Evolutionary conservation across 2,888 invertebrate genomes (phyloP), one percentile per base, ranked within the genome.

Genomic region (Aphodius granarius): DNA sequence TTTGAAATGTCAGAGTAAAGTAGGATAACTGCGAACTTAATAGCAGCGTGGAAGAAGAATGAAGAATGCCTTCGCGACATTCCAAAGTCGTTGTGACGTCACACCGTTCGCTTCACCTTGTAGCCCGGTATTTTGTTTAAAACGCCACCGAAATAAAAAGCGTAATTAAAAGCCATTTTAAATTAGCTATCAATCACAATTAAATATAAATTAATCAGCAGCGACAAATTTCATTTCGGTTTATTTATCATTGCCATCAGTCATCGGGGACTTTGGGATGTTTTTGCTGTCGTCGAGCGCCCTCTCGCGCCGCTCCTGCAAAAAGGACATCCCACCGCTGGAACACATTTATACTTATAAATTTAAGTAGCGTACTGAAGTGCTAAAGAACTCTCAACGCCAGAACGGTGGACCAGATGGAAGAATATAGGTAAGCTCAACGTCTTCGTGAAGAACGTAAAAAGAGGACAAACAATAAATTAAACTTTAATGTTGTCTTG

Each of bases 141-240:
- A 43, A 13, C 43, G 43, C 43, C 9, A 43, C 9, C 43, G 43
- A 43, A 43, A 43, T n/a, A 20, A 23, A 72, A 74, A 75, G 76
- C 72, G 78, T 79, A 78, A 79, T 79, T 78, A 79, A 80, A 80
- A 76, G 73, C 74, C 73, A 79, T 79, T 80, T 76, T 78, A 78
- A 81, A 77, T 77, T 73, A 74, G 80, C 76, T 80, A 80, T 81
- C 81, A 81, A 81, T 81, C 81, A 80, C 79, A 80, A 81, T 81
- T 81, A 80, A 79, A 80, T 76, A 76, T 66, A 77, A 76, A 80
- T 81, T 80, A 80, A 76, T 79, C 79, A 79, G 76, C 73, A 76
- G 73, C 73, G 74, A 76, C 76, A 78, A 79, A 80, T 77, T 77
- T 77, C 76, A 79, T 76, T 74, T 75, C 75, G 77, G 73, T 66